Conservation (phyloP, 2,888 invertebrate species). For the Parapristionchus giblindavisi region DNA sequence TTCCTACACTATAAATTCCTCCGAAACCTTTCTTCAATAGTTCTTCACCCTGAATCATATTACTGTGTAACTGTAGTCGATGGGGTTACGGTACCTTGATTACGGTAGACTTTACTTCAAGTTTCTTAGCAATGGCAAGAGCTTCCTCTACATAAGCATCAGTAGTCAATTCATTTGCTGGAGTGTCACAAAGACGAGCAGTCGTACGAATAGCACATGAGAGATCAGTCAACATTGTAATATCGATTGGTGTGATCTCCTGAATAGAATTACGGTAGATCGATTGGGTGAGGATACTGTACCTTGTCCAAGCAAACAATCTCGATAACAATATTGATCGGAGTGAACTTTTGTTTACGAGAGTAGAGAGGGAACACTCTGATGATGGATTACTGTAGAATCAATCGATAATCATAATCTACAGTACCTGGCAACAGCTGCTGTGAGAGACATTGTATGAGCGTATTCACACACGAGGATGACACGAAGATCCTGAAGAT, state of each 20-base stretch:
- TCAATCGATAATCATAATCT: background rate
- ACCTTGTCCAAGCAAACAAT: slow-evolving; percentile 25
- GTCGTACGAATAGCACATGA: slow-evolving; percentile 13
- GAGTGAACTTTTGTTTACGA: slow-evolving; percentile 10
- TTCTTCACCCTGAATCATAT: slow-evolving; percentile 23
- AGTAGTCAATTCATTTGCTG: slow-evolving; percentile 33
- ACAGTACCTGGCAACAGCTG: slow-evolving; percentile 12
- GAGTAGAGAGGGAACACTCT: slow-evolving; percentile 26
- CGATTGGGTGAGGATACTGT: background rate
- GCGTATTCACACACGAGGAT: slow-evolving; percentile 22
- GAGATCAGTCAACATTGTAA: slow-evolving; percentile 3
- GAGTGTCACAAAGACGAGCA: slow-evolving; percentile 19
- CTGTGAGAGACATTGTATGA: slow-evolving; percentile 3
- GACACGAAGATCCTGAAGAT: slow-evolving; percentile 16
- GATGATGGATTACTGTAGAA: background rate
- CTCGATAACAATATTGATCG: slow-evolving; percentile 18
- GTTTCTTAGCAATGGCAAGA: slow-evolving; percentile 19
- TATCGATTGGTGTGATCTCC: background rate
- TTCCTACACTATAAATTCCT: slow-evolving; percentile 76
- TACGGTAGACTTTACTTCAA: background rate
- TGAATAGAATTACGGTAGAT: background rate
- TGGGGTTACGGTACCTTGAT: background rate
- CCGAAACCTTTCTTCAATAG: slow-evolving; percentile 30
- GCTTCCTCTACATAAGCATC: slow-evolving; percentile 30
- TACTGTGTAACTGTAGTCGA: background rate